Evolutionary conservation across 1,140 invertebrate genomes (phyloP).

Genomic region (Protaetia brevitarsis): DNA sequence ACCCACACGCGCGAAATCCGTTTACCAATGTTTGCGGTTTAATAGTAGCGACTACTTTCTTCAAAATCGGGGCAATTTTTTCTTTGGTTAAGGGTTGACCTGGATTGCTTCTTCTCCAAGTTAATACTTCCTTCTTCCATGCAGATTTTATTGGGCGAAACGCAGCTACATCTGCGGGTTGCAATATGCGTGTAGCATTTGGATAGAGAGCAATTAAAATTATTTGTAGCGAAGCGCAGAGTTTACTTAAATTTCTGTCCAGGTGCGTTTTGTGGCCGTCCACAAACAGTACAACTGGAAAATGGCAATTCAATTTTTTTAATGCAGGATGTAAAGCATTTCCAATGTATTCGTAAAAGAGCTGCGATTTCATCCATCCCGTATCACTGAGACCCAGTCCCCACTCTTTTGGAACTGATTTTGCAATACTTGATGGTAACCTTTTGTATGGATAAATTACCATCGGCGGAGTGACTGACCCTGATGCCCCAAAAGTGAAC

Average conservation of each 20-base stretch:
- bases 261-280: slow-evolving; percentile 41
- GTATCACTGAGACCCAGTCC: too few species aligned
- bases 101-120: slow-evolving; percentile 18
- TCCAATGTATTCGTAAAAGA: too few species aligned
- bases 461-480: too few species aligned
- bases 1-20: slow-evolving; percentile 33
- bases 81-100: slow-evolving; percentile 28
- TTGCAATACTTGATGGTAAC: too few species aligned
- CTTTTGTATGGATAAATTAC: too few species aligned
- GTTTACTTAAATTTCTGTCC: slow-evolving; percentile 31
- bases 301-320: too few species aligned
- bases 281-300: slow-evolving; percentile 35
- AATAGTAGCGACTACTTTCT: slow-evolving; percentile 28
- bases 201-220: slow-evolving; percentile 22
- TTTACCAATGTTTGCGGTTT: slow-evolving; percentile 27
- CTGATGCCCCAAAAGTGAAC: too few species aligned
- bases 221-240: slow-evolving; percentile 30
- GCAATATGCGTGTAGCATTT: too few species aligned
- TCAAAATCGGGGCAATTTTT: slow-evolving; percentile 36
- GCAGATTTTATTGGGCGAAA: slow-evolving; percentile 41
- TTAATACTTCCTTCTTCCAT: slow-evolving; percentile 26
- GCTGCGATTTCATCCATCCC: too few species aligned
- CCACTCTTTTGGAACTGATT: too few species aligned
- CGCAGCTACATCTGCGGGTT: slow-evolving; percentile 45
- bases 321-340: too few species aligned